Evolutionary conservation across 2,113 vertebrate species (phyloP).

Genomic region (Junco hyemalis): DNA sequence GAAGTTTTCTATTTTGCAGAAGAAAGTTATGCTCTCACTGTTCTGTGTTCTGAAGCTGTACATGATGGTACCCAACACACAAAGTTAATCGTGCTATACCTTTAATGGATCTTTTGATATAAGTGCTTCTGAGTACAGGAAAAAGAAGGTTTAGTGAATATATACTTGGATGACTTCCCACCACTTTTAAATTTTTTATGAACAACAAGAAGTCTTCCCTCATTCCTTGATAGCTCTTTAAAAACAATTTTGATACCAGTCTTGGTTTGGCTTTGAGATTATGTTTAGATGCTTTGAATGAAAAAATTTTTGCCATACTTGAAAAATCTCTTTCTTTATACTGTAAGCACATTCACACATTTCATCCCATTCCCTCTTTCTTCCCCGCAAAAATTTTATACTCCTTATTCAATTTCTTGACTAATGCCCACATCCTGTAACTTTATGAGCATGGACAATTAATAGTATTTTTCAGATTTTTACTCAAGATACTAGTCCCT

Average conservation of each 20-base stretch:
- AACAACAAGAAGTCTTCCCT: neutral
- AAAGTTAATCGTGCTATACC: neutral
- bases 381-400: rapidly evolving
- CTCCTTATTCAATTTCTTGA: neutral
- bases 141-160: neutral
- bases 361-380: too few species aligned
- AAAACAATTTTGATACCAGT: neutral
- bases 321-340: neutral
- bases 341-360: neutral
- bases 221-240: neutral
- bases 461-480: neutral
- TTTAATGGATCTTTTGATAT: neutral
- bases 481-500: neutral
- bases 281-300: neutral
- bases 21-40: neutral
- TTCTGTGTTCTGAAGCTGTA: neutral
- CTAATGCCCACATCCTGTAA: neutral
- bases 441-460: neutral
- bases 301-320: neutral
- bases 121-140: neutral
- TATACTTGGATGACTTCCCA: neutral
- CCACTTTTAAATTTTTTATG: neutral
- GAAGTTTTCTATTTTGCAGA: neutral
- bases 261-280: neutral
- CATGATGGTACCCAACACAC: neutral